Base-by-base conservation (phyloP, 2,797 vertebrate genomes). In the Phoebastria nigripes region DNA sequence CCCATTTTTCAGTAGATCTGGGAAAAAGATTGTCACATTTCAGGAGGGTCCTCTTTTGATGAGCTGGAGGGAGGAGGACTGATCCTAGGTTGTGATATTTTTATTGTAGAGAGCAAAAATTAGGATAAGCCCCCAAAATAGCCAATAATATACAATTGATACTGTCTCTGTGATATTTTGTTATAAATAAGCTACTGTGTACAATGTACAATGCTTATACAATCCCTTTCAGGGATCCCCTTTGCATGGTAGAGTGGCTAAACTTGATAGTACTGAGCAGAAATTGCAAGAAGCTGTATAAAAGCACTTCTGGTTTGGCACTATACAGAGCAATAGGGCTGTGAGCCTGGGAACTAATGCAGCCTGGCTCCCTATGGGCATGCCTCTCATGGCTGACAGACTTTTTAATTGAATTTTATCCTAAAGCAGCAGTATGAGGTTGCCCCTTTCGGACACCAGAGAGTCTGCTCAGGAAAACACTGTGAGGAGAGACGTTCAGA, bases 351-450 rank as follows among this genome's bases (percentile, higher is more conserved):
- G 74, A 70, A 55, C 41, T 84, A 70, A 70, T 0, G 20, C 69
- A 93, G 89, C 82, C 82, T 73, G 31, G 56, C 13, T 94, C 84
- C 88, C 91, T 46, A 0, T n/a, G 52, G 92, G 33, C 33, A 44
- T 41, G 35, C 44, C 10, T 89, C 47, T 63, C 67, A 56, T 3
- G 17, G 37, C 84, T 94, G 89, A 28, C 58, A 91, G 78, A 41
- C 6, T 79, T 92, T 66, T 89, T 1, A 87, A 94, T 69, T 93
- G 67, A 93, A 93, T 95, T 94, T 92, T 74, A 35, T 70, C 26
- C 61, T 92, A 42, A 54, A 91, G 47, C 41, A 91, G 73, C 37
- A 31, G 41, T 63, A 56, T 51, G 81, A 80, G 37, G 52, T 94
- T 52, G 85, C 18, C 19, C n/a, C 26, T 71, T 89, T 59, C 2